Percentiles rank a stretch among this genome's conserved stretches.
phyloP scores from a whole-genome alignment of 2,797 vertebrate genomes.

The Tiaroga cobitis region DNA sequence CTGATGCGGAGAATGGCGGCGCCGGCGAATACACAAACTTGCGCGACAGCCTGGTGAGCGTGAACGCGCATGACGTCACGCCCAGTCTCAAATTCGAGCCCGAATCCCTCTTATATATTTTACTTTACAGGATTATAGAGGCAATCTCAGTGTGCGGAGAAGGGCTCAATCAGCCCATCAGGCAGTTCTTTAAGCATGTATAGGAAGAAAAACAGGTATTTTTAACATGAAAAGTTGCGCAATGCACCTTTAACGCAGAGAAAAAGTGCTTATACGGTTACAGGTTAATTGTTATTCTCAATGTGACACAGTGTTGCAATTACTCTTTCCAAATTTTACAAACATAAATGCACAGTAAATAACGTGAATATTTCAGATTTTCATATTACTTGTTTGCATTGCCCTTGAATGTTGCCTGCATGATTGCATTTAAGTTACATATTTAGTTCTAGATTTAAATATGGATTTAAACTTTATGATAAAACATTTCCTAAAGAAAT shows the following conservation, averaged over 20 bases:
- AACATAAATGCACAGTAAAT: neutral
- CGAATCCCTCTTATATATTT: no score
- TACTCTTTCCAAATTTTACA: neutral
- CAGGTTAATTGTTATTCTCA: neutral
- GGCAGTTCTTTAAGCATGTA: no score
- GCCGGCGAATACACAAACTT: no score
- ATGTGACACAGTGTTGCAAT: neutral
- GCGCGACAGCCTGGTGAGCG: no score
- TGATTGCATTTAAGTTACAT: neutral
- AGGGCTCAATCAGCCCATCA: no score
- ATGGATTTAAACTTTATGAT: neutral
- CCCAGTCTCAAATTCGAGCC: no score
- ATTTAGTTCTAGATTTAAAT: neutral
- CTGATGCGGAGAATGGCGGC: no score
- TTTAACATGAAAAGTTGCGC: no score
- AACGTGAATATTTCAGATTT: neutral
- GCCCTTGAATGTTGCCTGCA: neutral
- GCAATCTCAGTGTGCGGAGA: no score
- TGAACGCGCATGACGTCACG: no score
- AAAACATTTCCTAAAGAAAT: neutral
- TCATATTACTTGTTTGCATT: neutral
- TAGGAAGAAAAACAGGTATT: no score
- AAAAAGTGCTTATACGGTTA: neutral
- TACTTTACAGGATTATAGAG: no score
- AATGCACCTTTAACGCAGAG: neutral